Conservation (phyloP, 2,888 invertebrate genomes). For the Octodonta nipae region DNA sequence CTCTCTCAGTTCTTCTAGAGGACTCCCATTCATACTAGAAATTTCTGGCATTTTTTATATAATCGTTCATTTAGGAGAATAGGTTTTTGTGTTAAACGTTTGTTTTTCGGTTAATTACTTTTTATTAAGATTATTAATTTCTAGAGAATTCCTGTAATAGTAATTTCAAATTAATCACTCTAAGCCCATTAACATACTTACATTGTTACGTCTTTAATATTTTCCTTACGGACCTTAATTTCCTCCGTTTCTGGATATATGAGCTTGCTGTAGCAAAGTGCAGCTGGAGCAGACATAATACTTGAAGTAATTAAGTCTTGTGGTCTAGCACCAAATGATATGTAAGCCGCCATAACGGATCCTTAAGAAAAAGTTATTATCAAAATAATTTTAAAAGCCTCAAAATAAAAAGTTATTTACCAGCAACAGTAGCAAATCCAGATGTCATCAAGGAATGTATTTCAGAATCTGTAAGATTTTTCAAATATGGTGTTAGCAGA, state of each 20-base stretch:
- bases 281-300: conserved; percentile 92
- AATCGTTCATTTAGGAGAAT: too few relatives aligned
- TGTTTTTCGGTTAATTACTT: too few relatives aligned
- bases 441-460: conserved; percentile 86
- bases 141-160: too few relatives aligned
- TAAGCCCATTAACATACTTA: conserved; percentile 10
- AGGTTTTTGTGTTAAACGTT: too few relatives aligned
- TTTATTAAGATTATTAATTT: too few relatives aligned
- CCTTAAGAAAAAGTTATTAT: conserved; percentile 36
- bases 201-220: conserved; percentile 51
- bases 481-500: conserved; percentile 74
- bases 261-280: conserved; percentile 78
- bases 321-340: conserved; percentile 76
- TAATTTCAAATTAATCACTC: too few relatives aligned
- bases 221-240: conserved; percentile 61
- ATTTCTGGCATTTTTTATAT: too few relatives aligned
- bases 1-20: too few relatives aligned
- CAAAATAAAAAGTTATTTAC: conserved; percentile 29
- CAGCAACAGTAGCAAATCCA: conserved; percentile 90
- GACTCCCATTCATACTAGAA: too few relatives aligned
- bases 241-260: conserved; percentile 82
- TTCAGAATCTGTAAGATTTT: conserved; percentile 78
- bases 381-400: neutral
- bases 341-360: conserved; percentile 84
- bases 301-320: conserved; percentile 83